A percentile compares a stretch with the other conserved stretches of the same genome.
Evolutionary conservation across 2,888 invertebrate species (phyloP).

Genomic region (Troides aeacus): DNA sequence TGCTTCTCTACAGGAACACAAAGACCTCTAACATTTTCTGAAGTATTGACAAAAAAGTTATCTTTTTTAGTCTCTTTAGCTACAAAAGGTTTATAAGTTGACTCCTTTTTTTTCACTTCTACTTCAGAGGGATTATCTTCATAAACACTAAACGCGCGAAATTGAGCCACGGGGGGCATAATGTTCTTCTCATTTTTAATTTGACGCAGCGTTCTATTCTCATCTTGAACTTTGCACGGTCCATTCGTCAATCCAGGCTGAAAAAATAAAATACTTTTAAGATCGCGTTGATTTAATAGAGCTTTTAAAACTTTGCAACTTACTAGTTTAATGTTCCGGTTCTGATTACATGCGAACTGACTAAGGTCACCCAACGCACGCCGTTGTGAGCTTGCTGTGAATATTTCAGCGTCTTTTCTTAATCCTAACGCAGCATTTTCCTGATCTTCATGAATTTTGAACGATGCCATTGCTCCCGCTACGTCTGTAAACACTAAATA

Average conservation of each 20-base stretch:
- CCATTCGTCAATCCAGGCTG: constrained; percentile 71
- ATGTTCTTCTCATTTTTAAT: constrained; percentile 76
- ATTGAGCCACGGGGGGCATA: constrained; percentile 83
- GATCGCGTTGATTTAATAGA: constrained; percentile 14
- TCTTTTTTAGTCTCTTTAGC: constrained; percentile 65
- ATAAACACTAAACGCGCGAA: constrained; percentile 88
- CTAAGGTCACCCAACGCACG: constrained; percentile 83
- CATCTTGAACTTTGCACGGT: constrained; percentile 73
- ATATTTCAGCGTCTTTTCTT: constrained; percentile 75
- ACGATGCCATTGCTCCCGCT: constrained; percentile 83
- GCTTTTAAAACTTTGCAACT: constrained; percentile 46
- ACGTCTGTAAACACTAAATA: constrained; percentile 64
- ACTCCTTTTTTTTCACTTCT: constrained; percentile 68
- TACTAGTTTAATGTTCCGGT: constrained; percentile 77
- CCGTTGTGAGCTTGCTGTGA: constrained; percentile 77
- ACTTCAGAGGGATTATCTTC: constrained; percentile 81
- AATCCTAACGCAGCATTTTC: constrained; percentile 83
- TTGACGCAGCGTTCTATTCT: constrained; percentile 67
- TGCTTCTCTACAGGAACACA: constrained; percentile 63
- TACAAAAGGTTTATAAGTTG: constrained; percentile 68
- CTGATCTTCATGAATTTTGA: constrained; percentile 88
- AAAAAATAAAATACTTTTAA: constrained; percentile 34
- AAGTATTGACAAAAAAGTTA: constrained; percentile 56
- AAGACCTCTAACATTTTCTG: constrained; percentile 61
- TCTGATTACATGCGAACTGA: constrained; percentile 78